Base-by-base conservation (phyloP, 1,140 invertebrate genomes). In the Atta colombica region DNA sequence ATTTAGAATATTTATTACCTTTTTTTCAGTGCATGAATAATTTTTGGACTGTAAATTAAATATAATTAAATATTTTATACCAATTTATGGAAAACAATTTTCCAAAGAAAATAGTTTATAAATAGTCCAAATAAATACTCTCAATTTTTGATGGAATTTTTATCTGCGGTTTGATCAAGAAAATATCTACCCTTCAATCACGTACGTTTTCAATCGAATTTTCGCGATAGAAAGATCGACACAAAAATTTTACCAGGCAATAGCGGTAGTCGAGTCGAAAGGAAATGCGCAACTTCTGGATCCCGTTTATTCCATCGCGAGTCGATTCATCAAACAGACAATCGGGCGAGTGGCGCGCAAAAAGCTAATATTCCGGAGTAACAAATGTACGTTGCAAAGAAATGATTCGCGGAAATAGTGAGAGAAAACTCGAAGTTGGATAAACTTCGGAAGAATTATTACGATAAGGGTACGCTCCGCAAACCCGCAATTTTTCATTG, bases 251-350 rank as follows among this genome's bases (percentile, higher is more conserved):
- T 14, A 7, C 0, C 78, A 68, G 53, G 69, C 66, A 18, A 82
- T 82, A n/a, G 68, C 49, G 7, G 68, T 39, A 28, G 35, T 49
- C 49, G 45, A 58, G 53, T 60, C 78, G 35, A 71, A 71, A 69
- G 77, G 65, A 81, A 81, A 81, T 55, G 65, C 14, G 49, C 65
- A 53, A 69, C 49, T 69, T 69, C 65, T 60, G 21, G 39, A 72
- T 82, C 53, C 25, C 68, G n/a, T 72, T 82, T 82, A 82, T 82
- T 39, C 80, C 25, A 49, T 39, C 55, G 80, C 69, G 80, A 84
- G 55, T 84, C 80, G 80, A 84, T 84, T 84, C 69, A 84, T 84
- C 80, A 75, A 61, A 28, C 80, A 39, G 80, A 84, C 69, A 75
- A 75, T 74, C 55, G 80, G 14, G 53, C 69, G 69, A 84, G 80